Percentiles rank a stretch among this genome's conserved stretches.
Conservation (phyloP, 2,888 invertebrate genomes). For the Nowickia ferox region DNA sequence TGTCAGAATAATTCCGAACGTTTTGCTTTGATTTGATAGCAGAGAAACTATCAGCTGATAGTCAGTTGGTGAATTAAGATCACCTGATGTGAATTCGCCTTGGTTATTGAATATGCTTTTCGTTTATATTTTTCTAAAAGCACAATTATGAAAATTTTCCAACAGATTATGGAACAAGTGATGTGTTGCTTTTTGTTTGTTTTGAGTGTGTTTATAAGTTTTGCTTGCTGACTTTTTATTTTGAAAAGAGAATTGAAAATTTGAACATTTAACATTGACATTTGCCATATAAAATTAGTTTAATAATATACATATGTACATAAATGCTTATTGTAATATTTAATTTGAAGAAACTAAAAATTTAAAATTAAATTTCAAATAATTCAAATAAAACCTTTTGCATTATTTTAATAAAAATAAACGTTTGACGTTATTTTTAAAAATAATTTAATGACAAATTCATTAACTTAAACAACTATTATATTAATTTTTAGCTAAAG, state of each 20-base stretch:
- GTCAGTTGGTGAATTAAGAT: no score
- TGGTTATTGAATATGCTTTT: background rate
- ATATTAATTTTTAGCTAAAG: background rate
- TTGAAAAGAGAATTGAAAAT: constrained; percentile 34
- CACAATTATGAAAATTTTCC: constrained; percentile 37
- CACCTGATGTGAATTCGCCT: no score
- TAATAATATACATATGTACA: background rate
- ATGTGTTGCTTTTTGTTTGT: background rate
- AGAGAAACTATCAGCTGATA: no score
- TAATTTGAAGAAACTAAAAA: constrained; percentile 21
- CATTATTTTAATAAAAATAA: constrained; percentile 9
- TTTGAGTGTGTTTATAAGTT: background rate
- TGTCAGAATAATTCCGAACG: no score
- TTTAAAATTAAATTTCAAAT: constrained; percentile 14
- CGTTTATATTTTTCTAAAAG: constrained; percentile 13
- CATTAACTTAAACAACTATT: background rate
- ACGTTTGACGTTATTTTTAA: constrained; percentile 8
- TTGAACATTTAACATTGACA: constrained; percentile 59
- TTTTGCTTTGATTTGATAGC: no score
- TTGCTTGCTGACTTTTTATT: background rate
- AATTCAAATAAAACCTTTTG: background rate
- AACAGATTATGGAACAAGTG: background rate
- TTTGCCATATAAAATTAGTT: constrained; percentile 25
- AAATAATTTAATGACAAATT: constrained; percentile 3
- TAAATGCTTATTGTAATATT: background rate